A percentile compares a stretch with the other conserved stretches of the same genome.
phyloP scores from a whole-genome alignment of 2,888 invertebrate genomes.

The Anthophora plumipes region DNA sequence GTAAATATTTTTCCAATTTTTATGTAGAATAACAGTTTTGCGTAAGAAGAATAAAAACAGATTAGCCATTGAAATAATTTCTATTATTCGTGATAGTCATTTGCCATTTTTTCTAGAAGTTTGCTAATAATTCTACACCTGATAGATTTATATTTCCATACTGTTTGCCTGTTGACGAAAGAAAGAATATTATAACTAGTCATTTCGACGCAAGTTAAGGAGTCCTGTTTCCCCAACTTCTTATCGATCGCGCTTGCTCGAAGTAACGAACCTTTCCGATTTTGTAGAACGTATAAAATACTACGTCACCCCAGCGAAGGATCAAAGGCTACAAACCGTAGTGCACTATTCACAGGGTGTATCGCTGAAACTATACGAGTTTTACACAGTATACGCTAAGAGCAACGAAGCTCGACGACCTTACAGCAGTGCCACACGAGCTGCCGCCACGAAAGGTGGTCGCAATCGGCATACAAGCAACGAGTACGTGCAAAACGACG shows the following conservation, averaged over 20 bases:
- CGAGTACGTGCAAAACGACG: neutral
- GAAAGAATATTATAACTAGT: constrained; percentile 3
- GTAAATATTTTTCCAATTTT: no score
- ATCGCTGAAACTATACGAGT: constrained; percentile 51
- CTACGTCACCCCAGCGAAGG: constrained; percentile 10
- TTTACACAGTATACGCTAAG: constrained; percentile 50
- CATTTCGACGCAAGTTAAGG: constrained; percentile 12
- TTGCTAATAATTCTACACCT: no score
- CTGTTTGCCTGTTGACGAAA: neutral
- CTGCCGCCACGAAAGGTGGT: constrained; percentile 64
- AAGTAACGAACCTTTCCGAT: constrained; percentile 48
- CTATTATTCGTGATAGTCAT: no score
- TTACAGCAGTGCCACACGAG: constrained; percentile 64
- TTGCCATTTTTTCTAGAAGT: no score
- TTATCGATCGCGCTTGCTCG: constrained; percentile 47
- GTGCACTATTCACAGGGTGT: constrained; percentile 34
- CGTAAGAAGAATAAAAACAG: no score
- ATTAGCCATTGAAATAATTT: no score
- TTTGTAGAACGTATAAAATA: constrained; percentile 49
- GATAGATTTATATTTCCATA: neutral
- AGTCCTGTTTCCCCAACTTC: constrained; percentile 4
- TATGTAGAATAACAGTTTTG: no score
- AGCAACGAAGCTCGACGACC: constrained; percentile 69
- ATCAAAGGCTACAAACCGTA: constrained; percentile 41
- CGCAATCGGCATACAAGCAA: constrained; percentile 56